Evolutionary conservation across 2,113 vertebrate genomes (phyloP).

Genomic region (Onychostruthus taczanowskii): DNA sequence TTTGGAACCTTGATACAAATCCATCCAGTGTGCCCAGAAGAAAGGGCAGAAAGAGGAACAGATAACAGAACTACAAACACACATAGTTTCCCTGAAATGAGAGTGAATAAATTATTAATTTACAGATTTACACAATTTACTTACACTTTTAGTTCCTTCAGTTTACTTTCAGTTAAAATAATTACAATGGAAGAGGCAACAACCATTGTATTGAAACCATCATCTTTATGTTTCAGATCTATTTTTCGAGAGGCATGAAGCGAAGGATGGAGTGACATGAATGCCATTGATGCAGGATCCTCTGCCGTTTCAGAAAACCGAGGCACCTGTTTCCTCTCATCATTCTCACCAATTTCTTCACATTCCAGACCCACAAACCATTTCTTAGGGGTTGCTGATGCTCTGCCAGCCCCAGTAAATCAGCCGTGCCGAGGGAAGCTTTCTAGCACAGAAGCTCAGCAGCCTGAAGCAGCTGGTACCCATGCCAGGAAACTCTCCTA

Average conservation of each 20-base stretch:
- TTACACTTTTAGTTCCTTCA: background rate
- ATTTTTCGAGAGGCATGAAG: background rate
- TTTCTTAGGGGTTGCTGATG: background rate
- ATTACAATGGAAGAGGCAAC: background rate
- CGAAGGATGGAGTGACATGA: fast-evolving
- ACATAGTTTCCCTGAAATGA: background rate
- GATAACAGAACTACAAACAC: background rate
- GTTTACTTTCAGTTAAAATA: background rate
- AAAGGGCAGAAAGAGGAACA: background rate
- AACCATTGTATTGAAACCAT: background rate
- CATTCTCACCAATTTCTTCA: background rate
- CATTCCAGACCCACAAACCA: background rate
- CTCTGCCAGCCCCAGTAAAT: background rate
- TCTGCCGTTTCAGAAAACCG: background rate
- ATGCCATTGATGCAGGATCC: background rate
- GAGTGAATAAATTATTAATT: background rate
- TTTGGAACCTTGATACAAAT: background rate
- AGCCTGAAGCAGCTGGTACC: background rate
- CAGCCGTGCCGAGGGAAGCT: fast-evolving
- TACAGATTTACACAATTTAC: background rate
- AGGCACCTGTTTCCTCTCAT: background rate
- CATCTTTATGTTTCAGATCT: background rate
- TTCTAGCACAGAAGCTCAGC: background rate
- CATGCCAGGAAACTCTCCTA: background rate
- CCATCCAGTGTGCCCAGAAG: background rate